Base-by-base conservation (phyloP, 2,113 vertebrate species). In the Tetraodon nigroviridis region DNA sequence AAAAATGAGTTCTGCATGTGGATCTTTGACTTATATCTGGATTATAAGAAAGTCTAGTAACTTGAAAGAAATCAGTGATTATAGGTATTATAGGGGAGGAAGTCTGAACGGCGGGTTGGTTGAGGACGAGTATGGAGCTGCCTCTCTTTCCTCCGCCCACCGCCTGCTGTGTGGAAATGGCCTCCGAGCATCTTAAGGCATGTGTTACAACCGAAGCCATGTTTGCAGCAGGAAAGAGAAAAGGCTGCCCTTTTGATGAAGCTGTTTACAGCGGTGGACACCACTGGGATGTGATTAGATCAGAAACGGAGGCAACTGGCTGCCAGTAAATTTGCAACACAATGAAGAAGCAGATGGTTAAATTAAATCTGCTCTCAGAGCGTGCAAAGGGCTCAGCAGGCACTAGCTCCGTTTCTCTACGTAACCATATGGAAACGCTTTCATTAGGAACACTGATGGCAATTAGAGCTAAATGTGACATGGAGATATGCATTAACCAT, bases 391-490 rank as follows among this genome's bases (percentile, higher is more conserved):
- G 46, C 79, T 71, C 79, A 46, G 72, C 53, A 56, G 75, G 41
- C 57, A 61, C 65, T 56, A 67, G 51, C 58, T 62, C 37, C 18
- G 14, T 53, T 61, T 29, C 67, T 75, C 80, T 72, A 65, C 69
- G 81, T 55, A 72, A 79, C 63, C 83, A 86, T 82, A 81, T 75
- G 81, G 78, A 73, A 56, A 77, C 41, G 64, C 76, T 73, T 82
- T 70, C 73, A 82, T 71, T 76, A 73, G 83, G 64, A 86, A 64
- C 52, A 59, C 55, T 55, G 63, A 55, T 3, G 12, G 67, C 69
- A 83, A 72, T 86, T 84, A 84, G 55, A 78, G 32, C 56, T 45
- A 68, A 78, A 68, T 67, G 67, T 79, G 78, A 67, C 76, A 61
- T 65, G 2, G 3, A 69, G 55, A 55, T 75, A 55, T 58, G 61